Conservation (phyloP, 2,797 vertebrate species). For the Microtus agrestis region DNA sequence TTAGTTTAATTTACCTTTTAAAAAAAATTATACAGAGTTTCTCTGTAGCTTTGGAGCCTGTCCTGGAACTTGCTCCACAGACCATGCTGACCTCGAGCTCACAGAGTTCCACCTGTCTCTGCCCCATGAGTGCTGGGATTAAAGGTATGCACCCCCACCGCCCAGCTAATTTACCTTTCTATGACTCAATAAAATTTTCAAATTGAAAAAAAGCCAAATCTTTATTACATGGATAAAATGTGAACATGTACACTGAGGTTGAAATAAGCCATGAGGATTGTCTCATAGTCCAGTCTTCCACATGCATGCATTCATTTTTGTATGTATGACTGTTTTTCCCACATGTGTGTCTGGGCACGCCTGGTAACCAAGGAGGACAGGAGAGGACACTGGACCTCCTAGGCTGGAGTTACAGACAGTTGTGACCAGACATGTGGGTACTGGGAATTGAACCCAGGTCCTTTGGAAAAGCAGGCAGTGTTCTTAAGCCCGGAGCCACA, state of each 20-base stretch:
- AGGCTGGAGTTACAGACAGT: not conserved
- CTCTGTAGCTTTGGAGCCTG: too few species aligned
- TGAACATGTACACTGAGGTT: not conserved
- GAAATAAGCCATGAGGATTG: not conserved
- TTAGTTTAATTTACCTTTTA: not conserved
- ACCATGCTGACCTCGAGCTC: too few species aligned
- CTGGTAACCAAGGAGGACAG: not conserved
- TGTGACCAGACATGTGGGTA: not conserved
- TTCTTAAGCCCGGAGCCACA: not conserved
- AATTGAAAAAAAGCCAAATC: not conserved
- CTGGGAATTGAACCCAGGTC: not conserved
- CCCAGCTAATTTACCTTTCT: not conserved
- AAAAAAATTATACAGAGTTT: too few species aligned
- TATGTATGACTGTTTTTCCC: not conserved
- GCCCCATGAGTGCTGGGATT: too few species aligned
- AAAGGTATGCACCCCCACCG: accelerated
- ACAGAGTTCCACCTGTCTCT: too few species aligned
- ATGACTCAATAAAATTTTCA: not conserved
- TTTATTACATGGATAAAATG: constrained; percentile 2
- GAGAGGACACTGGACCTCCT: not conserved
- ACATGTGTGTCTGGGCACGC: too few species aligned
- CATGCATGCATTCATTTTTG: not conserved
- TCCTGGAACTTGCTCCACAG: too few species aligned
- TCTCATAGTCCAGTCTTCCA: not conserved
- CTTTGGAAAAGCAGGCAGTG: not conserved